phyloP scores from a whole-genome alignment of 2,797 vertebrate genomes.

The Austrolebias charrua region DNA sequence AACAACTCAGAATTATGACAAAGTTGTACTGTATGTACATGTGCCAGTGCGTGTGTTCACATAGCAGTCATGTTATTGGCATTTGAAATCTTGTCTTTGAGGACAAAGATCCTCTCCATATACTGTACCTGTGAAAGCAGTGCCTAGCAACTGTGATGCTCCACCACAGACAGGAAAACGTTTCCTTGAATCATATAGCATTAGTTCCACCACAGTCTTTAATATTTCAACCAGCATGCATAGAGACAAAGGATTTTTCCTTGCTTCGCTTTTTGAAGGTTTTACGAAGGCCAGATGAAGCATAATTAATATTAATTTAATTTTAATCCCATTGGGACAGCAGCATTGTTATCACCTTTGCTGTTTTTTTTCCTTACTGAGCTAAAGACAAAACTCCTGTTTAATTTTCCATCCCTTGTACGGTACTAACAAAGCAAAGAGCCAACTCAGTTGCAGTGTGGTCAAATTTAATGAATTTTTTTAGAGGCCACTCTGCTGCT shows the following conservation, averaged over 20 bases:
- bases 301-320: conserved; percentile 77
- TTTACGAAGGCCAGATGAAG: conserved; percentile 73
- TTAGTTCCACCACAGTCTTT: conserved; percentile 37
- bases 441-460: conserved; percentile 56
- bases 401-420: conserved; percentile 42
- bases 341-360: conserved; percentile 44
- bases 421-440: conserved; percentile 59
- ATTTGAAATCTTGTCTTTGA: too few relatives aligned
- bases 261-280: conserved; percentile 55
- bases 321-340: conserved; percentile 54
- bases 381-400: conserved; percentile 51
- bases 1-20: background rate
- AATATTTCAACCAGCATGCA: conserved; percentile 57
- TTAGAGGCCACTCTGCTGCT: conserved; percentile 48
- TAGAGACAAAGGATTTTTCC: conserved; percentile 60
- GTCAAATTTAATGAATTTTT: conserved; percentile 70
- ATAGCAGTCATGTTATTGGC: background rate
- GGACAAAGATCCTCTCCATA: background rate
- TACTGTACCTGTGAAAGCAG: background rate
- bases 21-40: background rate
- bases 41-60: background rate
- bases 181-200: background rate
- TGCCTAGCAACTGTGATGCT: background rate
- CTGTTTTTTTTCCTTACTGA: conserved; percentile 55
- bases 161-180: background rate